Conservation (phyloP, 2,113 vertebrate genomes). For the Leuciscus idus region DNA sequence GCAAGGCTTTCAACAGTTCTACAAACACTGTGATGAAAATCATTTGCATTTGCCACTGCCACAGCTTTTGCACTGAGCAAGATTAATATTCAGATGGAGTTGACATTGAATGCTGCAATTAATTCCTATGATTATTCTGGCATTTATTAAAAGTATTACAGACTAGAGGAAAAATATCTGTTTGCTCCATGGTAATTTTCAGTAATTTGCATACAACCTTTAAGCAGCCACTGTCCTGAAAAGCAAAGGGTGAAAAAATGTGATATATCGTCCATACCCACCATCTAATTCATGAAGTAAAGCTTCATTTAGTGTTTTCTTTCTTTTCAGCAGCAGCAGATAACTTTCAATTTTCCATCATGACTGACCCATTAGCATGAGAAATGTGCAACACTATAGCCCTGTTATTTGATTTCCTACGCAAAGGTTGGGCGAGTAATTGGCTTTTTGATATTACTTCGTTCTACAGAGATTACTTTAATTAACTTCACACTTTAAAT, state of each 20-base stretch:
- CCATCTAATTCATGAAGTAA: constrained; percentile 23
- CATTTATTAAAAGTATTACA: constrained; percentile 70
- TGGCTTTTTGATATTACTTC: constrained; percentile 63
- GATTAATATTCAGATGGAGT: constrained; percentile 64
- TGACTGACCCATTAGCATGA: constrained; percentile 51
- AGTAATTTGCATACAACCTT: constrained; percentile 56
- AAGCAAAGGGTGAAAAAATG: constrained; percentile 32
- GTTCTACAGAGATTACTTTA: constrained; percentile 55
- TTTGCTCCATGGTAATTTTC: constrained; percentile 62
- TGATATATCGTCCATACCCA: constrained; percentile 43
- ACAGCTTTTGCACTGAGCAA: constrained; percentile 45
- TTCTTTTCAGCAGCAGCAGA: constrained; percentile 52
- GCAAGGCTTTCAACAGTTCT: constrained; percentile 6
- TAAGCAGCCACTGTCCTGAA: constrained; percentile 49
- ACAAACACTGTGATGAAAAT: constrained; percentile 10
- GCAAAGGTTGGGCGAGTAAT: constrained; percentile 62
- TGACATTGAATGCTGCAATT: constrained; percentile 59
- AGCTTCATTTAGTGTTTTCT: constrained; percentile 37
- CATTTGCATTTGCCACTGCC: constrained; percentile 3
- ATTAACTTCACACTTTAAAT: constrained; percentile 62
- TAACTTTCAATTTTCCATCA: constrained; percentile 45
- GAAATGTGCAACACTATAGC: constrained; percentile 46
- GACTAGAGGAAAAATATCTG: constrained; percentile 54
- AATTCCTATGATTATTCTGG: constrained; percentile 68
- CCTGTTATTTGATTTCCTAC: constrained; percentile 55